phyloP scores from a whole-genome alignment of 2,113 vertebrate genomes.

The Carassius carassius region DNA sequence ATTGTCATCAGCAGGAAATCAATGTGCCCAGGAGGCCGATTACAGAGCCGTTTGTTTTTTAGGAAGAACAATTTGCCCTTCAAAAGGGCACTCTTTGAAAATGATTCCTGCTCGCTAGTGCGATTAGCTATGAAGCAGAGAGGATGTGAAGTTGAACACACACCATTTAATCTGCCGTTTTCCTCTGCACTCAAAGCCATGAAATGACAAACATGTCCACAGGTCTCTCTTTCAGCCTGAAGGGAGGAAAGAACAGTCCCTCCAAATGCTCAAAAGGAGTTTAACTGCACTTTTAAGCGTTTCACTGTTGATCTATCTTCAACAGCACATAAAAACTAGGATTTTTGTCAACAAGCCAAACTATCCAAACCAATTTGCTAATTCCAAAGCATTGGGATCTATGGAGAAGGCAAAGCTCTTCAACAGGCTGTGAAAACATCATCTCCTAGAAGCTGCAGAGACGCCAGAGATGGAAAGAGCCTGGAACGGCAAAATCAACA shows the following conservation, averaged over 20 bases:
- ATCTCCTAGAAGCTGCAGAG: slow-evolving; percentile 11
- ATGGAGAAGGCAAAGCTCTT: neutral
- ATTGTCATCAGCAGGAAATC: slow-evolving; percentile 78
- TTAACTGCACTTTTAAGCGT: neutral
- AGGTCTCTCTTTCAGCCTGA: slow-evolving; percentile 23
- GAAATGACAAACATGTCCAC: slow-evolving; percentile 34
- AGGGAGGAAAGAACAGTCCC: neutral
- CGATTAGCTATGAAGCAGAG: slow-evolving; percentile 61
- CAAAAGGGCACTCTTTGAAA: slow-evolving; percentile 68
- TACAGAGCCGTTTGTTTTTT: slow-evolving; percentile 74
- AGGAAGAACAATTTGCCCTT: slow-evolving; percentile 74
- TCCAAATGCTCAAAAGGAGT: neutral
- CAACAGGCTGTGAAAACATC: neutral
- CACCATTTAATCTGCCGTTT: slow-evolving; percentile 28
- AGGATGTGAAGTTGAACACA: slow-evolving; percentile 47
- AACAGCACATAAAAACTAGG: neutral
- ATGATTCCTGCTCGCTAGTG: slow-evolving; percentile 28
- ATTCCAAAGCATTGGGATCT: neutral
- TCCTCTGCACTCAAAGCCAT: slow-evolving; percentile 1
- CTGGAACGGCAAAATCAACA: slow-evolving; percentile 3
- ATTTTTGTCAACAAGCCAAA: neutral
- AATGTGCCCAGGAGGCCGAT: slow-evolving; percentile 76
- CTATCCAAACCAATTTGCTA: neutral
- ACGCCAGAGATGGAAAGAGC: neutral
- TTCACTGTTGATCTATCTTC: neutral